phyloP scores from a whole-genome alignment of 2,113 vertebrate genomes.

The Emydura subglobosa region DNA sequence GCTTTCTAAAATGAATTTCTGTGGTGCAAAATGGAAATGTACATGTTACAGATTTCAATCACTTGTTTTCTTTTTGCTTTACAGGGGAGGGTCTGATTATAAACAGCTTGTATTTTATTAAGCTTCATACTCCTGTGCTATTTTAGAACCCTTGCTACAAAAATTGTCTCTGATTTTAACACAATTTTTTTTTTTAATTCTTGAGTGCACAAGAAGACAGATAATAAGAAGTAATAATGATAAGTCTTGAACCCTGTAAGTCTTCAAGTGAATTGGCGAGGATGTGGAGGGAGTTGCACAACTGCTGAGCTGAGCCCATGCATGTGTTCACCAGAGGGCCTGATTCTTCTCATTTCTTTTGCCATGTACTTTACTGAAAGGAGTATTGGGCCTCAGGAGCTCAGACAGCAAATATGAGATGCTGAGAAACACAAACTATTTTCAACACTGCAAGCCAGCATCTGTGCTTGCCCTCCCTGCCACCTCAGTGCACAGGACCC shows the following conservation, averaged over 20 bases:
- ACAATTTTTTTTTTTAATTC: not conserved
- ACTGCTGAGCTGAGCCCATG: not conserved
- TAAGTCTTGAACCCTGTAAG: not conserved
- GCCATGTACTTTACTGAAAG: not conserved
- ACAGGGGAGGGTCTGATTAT: not conserved
- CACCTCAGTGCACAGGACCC: not conserved
- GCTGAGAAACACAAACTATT: fast-evolving
- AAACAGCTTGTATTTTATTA: not conserved
- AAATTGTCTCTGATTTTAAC: not conserved
- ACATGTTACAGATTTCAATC: not conserved
- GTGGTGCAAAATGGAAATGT: not conserved
- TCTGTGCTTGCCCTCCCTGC: not conserved
- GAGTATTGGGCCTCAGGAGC: not conserved
- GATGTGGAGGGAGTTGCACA: not conserved
- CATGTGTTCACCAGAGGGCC: not conserved
- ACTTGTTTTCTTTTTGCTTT: not conserved
- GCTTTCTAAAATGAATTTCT: not conserved
- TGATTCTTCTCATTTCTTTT: not conserved
- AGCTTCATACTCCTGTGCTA: not conserved
- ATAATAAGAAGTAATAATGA: not conserved
- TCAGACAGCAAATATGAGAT: not conserved
- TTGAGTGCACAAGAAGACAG: not conserved
- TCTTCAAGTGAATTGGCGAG: not conserved
- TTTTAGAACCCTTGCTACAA: not conserved
- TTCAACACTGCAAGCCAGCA: not conserved